Conservation (phyloP, 2,888 invertebrate species). For the Ernsta delagoae region DNA sequence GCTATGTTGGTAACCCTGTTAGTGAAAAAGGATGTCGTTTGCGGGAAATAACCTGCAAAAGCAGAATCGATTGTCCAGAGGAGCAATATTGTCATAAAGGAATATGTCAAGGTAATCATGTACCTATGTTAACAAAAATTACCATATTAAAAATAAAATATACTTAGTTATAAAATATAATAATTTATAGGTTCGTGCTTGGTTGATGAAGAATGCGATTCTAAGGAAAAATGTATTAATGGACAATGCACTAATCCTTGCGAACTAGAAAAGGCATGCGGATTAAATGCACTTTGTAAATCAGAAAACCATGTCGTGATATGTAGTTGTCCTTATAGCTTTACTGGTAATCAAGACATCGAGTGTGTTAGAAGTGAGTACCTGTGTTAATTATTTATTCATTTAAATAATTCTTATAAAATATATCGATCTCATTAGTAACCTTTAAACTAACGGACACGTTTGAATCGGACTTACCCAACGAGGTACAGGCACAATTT, state of each 20-base stretch:
- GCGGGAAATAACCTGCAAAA: conserved; percentile 88
- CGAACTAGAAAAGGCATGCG: conserved; percentile 90
- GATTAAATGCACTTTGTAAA: conserved; percentile 92
- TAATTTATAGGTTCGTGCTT: conserved; percentile 88
- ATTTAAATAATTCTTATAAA: no score
- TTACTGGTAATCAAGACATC: conserved; percentile 92
- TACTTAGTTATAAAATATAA: no score
- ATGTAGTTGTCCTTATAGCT: conserved; percentile 93
- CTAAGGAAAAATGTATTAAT: conserved; percentile 91
- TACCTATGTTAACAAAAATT: neutral
- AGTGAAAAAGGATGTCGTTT: conserved; percentile 91
- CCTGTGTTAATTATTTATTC: no score
- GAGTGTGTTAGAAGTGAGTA: conserved; percentile 93
- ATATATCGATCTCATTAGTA: no score
- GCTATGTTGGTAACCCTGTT: conserved; percentile 91
- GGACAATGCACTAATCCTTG: conserved; percentile 94
- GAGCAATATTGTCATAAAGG: conserved; percentile 93
- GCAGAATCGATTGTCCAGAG: conserved; percentile 89
- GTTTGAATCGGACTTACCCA: no score
- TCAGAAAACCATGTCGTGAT: conserved; percentile 89
- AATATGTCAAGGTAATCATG: conserved; percentile 88
- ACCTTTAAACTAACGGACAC: no score
- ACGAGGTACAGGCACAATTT: no score
- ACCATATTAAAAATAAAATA: neutral
- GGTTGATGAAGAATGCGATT: conserved; percentile 91